phyloP scores from a whole-genome alignment of 2,113 vertebrate species.

The Chrysemys picta region DNA sequence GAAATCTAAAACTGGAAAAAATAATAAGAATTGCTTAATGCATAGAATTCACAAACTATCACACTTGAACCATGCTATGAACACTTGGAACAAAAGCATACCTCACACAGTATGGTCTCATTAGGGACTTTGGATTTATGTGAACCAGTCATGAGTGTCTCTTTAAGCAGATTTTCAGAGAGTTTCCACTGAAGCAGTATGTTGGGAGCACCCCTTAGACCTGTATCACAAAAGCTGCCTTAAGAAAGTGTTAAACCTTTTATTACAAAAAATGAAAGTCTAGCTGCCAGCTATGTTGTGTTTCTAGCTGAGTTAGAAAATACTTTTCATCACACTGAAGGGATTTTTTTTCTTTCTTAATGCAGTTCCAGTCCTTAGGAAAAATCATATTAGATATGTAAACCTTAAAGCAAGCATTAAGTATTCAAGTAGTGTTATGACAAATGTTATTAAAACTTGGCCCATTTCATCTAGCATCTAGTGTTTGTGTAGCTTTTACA shows the following conservation, averaged over 20 bases:
- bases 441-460: not conserved
- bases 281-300: not conserved
- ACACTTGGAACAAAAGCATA: not conserved
- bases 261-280: not conserved
- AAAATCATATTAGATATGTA: fast-evolving
- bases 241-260: not conserved
- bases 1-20: not conserved
- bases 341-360: not conserved
- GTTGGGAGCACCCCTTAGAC: not conserved
- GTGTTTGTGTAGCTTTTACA: fast-evolving
- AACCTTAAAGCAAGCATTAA: not conserved
- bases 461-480: fast-evolving
- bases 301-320: not conserved
- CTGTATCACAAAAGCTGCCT: not conserved
- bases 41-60: not conserved
- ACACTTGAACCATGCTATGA: not conserved
- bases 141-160: not conserved
- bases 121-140: not conserved
- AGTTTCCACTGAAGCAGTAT: not conserved
- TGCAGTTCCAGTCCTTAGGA: not conserved
- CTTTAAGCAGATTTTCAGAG: not conserved
- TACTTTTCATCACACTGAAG: not conserved
- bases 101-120: not conserved
- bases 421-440: not conserved
- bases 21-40: not conserved